Percentiles rank a stretch among this genome's conserved stretches.
These are phyloP conservation scores for Hyalella azteca DNA, from an alignment of 2,888 invertebrate genomes.

Conservation along the genomic window DNA sequence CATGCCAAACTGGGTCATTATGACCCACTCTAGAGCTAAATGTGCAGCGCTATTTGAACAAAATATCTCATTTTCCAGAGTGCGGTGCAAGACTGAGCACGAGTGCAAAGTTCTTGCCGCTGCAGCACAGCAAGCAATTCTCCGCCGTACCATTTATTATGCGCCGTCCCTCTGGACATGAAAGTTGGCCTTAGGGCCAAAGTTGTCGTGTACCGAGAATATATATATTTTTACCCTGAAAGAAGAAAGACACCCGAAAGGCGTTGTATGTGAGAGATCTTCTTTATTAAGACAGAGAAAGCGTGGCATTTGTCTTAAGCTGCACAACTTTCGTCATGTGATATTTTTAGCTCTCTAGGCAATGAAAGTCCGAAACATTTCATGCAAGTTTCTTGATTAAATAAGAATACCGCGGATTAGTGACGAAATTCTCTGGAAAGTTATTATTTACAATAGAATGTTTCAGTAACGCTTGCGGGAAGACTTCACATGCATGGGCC, in stretches of 20 bases:
- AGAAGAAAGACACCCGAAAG: neutral
- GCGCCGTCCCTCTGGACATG: neutral
- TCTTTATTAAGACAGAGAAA: constrained; percentile 14
- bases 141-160: neutral
- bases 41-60: too few species aligned
- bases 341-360: constrained; percentile 5
- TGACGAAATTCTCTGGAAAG: neutral
- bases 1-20: too few species aligned
- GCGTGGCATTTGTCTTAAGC: neutral
- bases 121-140: too few species aligned
- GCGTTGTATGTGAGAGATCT: neutral
- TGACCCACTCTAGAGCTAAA: too few species aligned
- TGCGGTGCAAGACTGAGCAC: too few species aligned
- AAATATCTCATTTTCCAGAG: too few species aligned
- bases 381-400: neutral
- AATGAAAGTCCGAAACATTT: neutral
- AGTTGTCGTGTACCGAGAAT: neutral
- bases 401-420: neutral
- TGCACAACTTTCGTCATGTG: neutral
- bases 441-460: too few species aligned
- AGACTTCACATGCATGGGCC: too few species aligned
- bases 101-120: too few species aligned
- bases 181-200: constrained; percentile 13
- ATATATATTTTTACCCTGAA: neutral
- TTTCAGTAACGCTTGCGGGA: too few species aligned